These are phyloP conservation scores for Tetranychus urticae DNA, from an alignment of 1,140 invertebrate species.

Conservation along the genomic window DNA sequence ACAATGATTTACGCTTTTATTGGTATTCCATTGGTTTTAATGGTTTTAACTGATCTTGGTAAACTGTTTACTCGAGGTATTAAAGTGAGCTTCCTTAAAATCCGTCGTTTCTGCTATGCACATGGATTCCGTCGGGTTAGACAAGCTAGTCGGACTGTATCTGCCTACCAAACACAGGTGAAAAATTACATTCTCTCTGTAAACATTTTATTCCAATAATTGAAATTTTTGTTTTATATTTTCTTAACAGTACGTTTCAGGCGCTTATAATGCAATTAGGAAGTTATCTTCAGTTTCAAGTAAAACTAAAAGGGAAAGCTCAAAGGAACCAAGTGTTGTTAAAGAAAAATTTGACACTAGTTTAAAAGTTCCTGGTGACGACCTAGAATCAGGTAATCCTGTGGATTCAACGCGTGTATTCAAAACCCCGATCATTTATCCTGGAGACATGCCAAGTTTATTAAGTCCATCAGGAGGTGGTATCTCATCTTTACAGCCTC, in stretches of 20 bases:
- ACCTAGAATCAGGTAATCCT: neutral
- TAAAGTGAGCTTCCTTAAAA: slow-evolving; percentile 75
- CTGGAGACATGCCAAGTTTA: neutral
- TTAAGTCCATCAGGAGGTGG: neutral
- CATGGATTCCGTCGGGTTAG: slow-evolving; percentile 20
- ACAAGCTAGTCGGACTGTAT: slow-evolving; percentile 7
- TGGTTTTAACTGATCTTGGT: slow-evolving; percentile 70
- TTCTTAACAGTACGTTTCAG: slow-evolving; percentile 2
- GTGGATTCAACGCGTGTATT: neutral
- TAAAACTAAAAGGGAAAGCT: neutral
- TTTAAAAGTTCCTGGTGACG: neutral
- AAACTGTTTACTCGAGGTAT: slow-evolving; percentile 73
- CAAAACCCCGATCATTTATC: neutral
- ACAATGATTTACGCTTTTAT: slow-evolving; percentile 82
- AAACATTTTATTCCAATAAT: no score
- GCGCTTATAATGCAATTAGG: neutral
- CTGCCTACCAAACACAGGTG: slow-evolving; percentile 39
- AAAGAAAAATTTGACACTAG: neutral
- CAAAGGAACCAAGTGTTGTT: neutral
- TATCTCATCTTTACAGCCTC: neutral
- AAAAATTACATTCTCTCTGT: neutral
- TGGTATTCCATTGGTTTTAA: slow-evolving; percentile 77
- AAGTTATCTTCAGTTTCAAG: neutral
- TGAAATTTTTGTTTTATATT: neutral
- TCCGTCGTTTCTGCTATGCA: slow-evolving; percentile 58